phyloP scores from a whole-genome alignment of 2,888 invertebrate genomes.

The Aphidius colemani region DNA sequence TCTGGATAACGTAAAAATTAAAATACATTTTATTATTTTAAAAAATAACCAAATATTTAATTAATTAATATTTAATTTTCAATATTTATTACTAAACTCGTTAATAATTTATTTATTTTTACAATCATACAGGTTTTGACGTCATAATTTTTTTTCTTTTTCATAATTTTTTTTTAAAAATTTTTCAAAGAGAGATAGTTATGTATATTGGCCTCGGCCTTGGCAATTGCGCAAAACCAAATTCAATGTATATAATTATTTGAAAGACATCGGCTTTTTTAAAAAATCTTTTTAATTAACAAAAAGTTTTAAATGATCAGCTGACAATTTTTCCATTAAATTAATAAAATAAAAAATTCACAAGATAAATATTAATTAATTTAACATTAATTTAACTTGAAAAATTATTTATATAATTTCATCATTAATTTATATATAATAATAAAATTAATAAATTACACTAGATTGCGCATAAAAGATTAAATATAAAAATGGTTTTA shows the following conservation, averaged over 20 bases:
- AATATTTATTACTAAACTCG: too few species aligned
- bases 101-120: not conserved
- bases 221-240: slow-evolving; percentile 17
- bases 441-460: too few species aligned
- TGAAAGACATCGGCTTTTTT: slow-evolving; percentile 10
- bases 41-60: too few species aligned
- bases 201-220: slow-evolving; percentile 16
- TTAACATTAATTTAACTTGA: too few species aligned
- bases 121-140: not conserved
- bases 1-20: too few species aligned
- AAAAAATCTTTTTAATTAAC: slow-evolving; percentile 3
- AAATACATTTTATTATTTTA: too few species aligned
- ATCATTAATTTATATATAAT: too few species aligned
- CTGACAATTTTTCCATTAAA: not conserved
- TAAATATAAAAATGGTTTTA: too few species aligned
- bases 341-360: not conserved
- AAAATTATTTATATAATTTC: too few species aligned
- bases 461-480: too few species aligned
- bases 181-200: slow-evolving; percentile 1
- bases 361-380: not conserved
- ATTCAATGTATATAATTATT: not conserved
- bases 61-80: too few species aligned
- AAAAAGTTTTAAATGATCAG: not conserved
- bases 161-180: not conserved
- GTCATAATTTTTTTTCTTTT: not conserved